Base-by-base conservation (phyloP, 2,888 invertebrate species). In the Zaprionus obscuricornis region DNA sequence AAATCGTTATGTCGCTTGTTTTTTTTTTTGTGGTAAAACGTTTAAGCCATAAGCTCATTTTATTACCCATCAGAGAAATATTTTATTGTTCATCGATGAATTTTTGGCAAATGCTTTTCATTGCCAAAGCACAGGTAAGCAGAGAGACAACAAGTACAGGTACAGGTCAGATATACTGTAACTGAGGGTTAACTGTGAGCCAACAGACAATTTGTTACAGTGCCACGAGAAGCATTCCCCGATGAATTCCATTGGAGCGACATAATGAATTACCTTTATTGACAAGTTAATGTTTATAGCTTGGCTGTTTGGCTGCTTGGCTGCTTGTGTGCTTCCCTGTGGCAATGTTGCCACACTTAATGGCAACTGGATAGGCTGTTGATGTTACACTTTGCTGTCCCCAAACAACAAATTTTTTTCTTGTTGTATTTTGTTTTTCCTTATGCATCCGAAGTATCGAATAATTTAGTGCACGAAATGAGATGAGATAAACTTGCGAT, bases 201-300 rank as follows among this genome's bases (percentile, higher is more conserved):
- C 62, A 49, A 60, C 69, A 76, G 74, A 75, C 75, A 85, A 81
- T 79, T 84, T 74, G 74, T 65, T 66, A 52, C 37, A 45, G 59
- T n/a, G n/a, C 56, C 57, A 34, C 51, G 40, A 36, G n/a, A 37
- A 60, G 47, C 70, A 69, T 72, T 81, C 88, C 86, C 74, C 46
- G 52, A 87, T 68, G 87, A 78, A 74, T 85, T 83, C 71, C 59
- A 70, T n/a, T n/a, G n/a, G 79, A 77, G 85, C 87, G 89, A 88
- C 89, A 89, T 89, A 89, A 89, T 89, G 90, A 89, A 89, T 89
- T 89, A 89, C 88, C 89, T 88, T 89, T 89, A 89, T 89, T 89
- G 89, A 89, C 89, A 89, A 88, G 74, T 89, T 89, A 89, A 89
- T 88, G 90, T 89, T 89, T 88, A 87, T 89, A 84, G 89, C 88